Conservation (phyloP, 1,140 invertebrate genomes). For the Drosophila nikananu region DNA sequence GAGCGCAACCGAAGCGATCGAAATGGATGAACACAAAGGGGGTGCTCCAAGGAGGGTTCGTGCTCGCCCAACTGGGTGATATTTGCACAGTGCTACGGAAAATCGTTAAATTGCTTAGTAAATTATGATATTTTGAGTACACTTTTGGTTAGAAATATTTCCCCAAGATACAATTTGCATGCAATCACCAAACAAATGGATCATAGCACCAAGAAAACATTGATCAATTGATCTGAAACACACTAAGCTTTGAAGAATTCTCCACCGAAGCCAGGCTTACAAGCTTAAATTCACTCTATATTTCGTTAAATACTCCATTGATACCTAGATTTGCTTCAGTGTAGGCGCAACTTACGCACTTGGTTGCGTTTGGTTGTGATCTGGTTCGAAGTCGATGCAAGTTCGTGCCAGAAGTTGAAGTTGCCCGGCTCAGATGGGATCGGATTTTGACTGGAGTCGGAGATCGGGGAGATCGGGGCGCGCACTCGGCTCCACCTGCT, state of each 20-base stretch:
- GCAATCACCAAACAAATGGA: too few relatives aligned
- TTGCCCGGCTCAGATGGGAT: not conserved
- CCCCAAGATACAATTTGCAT: too few relatives aligned
- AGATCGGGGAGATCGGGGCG: not conserved
- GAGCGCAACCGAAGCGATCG: conserved; percentile 56
- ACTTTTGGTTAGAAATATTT: too few relatives aligned
- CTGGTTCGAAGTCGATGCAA: conserved; percentile 13
- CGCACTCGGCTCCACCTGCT: conserved; percentile 31
- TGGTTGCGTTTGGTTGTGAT: conserved; percentile 4
- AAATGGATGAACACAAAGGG: conserved; percentile 1
- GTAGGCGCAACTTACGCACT: conserved; percentile 11
- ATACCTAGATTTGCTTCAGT: conserved; percentile 1
- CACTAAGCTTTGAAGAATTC: not conserved
- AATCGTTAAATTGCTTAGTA: too few relatives aligned
- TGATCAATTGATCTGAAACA: too few relatives aligned
- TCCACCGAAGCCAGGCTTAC: not conserved
- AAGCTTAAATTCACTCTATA: not conserved
- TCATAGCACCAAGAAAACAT: too few relatives aligned
- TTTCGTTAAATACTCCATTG: too few relatives aligned
- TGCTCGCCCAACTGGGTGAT: conserved; percentile 8
- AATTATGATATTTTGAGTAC: too few relatives aligned
- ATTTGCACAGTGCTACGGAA: too few relatives aligned
- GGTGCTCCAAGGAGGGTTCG: not conserved
- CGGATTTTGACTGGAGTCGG: conserved; percentile 6
- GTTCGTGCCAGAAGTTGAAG: conserved; percentile 5